Evolutionary conservation across 2,113 vertebrate species (phyloP), one percentile per base, ranked within the genome.

Genomic region (Sialia sialis): DNA sequence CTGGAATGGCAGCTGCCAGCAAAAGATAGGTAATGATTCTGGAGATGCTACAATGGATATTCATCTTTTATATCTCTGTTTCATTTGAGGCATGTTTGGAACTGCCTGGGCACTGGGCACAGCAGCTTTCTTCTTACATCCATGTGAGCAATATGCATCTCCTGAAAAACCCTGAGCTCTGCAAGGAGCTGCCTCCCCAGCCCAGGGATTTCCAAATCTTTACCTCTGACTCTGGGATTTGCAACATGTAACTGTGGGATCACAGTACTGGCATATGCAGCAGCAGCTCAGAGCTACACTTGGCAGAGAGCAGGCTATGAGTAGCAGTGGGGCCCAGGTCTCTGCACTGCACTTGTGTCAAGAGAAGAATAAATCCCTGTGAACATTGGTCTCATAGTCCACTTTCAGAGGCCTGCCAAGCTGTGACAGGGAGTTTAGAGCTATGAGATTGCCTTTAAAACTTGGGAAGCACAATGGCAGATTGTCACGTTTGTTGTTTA

Each of bases 281-380:
- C 73, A 39, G 85, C 83, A 59, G 39, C 64, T 81, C 1, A 0
- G 15, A 74, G 41, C 22, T n/a, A 6, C 4, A 2, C 34, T 52
- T 1, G 1, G 38, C 81, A 54, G 58, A 2, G 3, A 74, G 63
- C 2, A 16, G 39, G 41, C 41, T n/a, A 20, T 0, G 0, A 79
- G 72, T 27, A 74, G 38, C 39, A 38, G 36, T 2, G 5, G 43
- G 59, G 29, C 62, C 22, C 43, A 9, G 48, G 49, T 80, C 69
- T 66, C 58, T 27, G 25, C 0, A 0, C 68, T 46, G 18, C 44
- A 10, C 13, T 27, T 49, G 18, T 36, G 41, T 34, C 5, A 1
- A 12, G 46, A n/a, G 73, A 21, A 83, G 51, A 91, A 62, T n/a
- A 84, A 80, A 76, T 82, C 38, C 56, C 52, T 80, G 51, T 19